Evolutionary conservation across 2,797 vertebrate species (phyloP).

Genomic region (Danio aesculapii): DNA sequence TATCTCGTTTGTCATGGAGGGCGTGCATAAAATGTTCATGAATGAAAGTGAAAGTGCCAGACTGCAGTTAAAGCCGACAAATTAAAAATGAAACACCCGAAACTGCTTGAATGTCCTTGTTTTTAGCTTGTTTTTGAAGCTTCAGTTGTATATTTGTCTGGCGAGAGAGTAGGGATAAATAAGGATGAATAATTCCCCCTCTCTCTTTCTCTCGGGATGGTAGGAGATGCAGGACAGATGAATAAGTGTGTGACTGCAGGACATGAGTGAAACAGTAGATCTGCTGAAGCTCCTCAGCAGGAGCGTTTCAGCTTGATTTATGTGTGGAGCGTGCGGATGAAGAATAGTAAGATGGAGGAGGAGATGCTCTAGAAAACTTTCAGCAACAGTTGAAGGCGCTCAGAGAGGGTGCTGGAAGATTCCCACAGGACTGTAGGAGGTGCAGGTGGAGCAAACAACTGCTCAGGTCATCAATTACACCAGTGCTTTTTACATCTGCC

Average conservation of each 20-base stretch:
- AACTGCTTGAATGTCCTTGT: no score
- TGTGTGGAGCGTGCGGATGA: conserved; percentile 42
- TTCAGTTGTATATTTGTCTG: no score
- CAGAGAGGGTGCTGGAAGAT: conserved; percentile 4
- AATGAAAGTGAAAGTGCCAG: no score
- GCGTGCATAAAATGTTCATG: no score
- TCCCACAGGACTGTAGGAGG: conserved; percentile 33
- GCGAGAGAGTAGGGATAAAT: no score
- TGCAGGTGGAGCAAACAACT: conserved; percentile 48
- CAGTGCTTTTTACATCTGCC: conserved; percentile 31
- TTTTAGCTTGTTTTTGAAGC: no score
- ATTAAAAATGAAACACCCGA: no score
- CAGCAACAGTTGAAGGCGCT: conserved; percentile 39
- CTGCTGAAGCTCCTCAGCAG: conserved; percentile 20
- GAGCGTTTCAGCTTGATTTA: conserved; percentile 43
- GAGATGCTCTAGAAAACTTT: conserved; percentile 56
- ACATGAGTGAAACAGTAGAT: conserved; percentile 33
- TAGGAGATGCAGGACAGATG: conserved; percentile 16
- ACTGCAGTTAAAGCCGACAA: no score
- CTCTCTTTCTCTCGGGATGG: conserved; percentile 15
- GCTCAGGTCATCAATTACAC: conserved; percentile 34
- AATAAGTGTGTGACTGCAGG: conserved; percentile 12
- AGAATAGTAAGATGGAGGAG: conserved; percentile 33
- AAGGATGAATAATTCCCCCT: conserved; percentile 5
- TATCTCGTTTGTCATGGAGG: no score